Evolutionary conservation across 2,888 invertebrate species (phyloP).

Genomic region (Caenorhabditis afra): DNA sequence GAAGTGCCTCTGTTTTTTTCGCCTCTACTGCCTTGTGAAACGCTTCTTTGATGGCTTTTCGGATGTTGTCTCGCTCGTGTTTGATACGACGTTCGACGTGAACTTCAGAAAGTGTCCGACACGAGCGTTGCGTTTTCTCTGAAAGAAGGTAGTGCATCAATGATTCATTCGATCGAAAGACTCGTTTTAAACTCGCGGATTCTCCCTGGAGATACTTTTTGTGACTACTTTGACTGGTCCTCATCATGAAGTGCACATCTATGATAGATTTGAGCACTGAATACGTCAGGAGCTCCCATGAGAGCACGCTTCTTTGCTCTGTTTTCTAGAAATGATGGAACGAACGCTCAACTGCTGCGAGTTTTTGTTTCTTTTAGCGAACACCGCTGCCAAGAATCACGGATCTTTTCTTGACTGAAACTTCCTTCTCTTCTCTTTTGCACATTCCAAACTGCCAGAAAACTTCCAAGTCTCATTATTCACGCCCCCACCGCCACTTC

Average conservation of each 20-base stretch:
- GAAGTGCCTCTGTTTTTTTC: slow-evolving; percentile 9
- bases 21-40: neutral
- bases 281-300: slow-evolving; percentile 45
- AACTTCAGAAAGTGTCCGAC: slow-evolving; percentile 42
- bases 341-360: slow-evolving; percentile 25
- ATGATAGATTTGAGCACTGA: slow-evolving; percentile 46
- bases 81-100: slow-evolving; percentile 6
- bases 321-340: slow-evolving; percentile 17
- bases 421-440: slow-evolving; percentile 15
- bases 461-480: slow-evolving; percentile 44
- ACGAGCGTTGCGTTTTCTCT: slow-evolving; percentile 22
- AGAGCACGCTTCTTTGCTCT: slow-evolving; percentile 12
- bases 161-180: slow-evolving; percentile 1
- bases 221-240: slow-evolving; percentile 3
- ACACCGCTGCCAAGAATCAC: slow-evolving; percentile 30
- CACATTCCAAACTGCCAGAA: slow-evolving; percentile 2
- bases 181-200: neutral
- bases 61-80: slow-evolving; percentile 16
- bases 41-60: slow-evolving; percentile 31
- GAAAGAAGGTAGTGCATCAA: slow-evolving; percentile 7
- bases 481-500: slow-evolving; percentile 14
- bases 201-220: slow-evolving; percentile 1
- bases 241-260: slow-evolving; percentile 19
- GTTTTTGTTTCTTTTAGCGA: slow-evolving; percentile 13
- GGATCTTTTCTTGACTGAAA: slow-evolving; percentile 38